phyloP scores from a whole-genome alignment of 2,797 vertebrate species.

The Meda fulgida region DNA sequence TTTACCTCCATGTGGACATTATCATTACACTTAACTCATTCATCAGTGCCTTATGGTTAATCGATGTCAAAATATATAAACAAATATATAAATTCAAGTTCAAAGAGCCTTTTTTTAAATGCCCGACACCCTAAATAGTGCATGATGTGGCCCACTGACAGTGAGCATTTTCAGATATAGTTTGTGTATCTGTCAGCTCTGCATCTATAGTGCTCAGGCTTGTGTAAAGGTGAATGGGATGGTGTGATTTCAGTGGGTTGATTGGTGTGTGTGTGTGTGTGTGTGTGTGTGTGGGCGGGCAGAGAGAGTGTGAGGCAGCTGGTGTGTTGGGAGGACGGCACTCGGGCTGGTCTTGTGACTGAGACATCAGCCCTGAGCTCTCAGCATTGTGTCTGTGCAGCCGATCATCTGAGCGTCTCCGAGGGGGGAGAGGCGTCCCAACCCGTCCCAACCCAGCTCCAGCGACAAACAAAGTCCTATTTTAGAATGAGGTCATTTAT shows the following conservation, averaged over 20 bases:
- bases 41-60: background rate
- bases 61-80: slow-evolving; percentile 3
- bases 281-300: slow-evolving; percentile 45
- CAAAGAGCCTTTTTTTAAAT: background rate
- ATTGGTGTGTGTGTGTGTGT: slow-evolving; percentile 5
- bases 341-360: slow-evolving; percentile 81
- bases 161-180: background rate
- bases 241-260: slow-evolving; percentile 25
- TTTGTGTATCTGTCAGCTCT: background rate
- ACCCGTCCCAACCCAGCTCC: slow-evolving; percentile 32
- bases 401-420: slow-evolving; percentile 80
- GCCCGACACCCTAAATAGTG: background rate
- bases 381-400: slow-evolving; percentile 75
- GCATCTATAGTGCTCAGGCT: slow-evolving; percentile 1
- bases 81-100: background rate
- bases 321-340: slow-evolving; percentile 68
- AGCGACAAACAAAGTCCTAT: slow-evolving; percentile 58
- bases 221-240: slow-evolving; percentile 19
- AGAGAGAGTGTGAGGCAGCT: slow-evolving; percentile 66
- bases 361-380: slow-evolving; percentile 65
- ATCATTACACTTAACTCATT: background rate
- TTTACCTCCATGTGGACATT: background rate
- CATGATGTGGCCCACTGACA: background rate
- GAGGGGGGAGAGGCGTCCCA: slow-evolving; percentile 57
- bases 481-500: slow-evolving; percentile 50